Base-by-base conservation (phyloP, 2,888 invertebrate genomes). In the Diloba caeruleocephala region DNA sequence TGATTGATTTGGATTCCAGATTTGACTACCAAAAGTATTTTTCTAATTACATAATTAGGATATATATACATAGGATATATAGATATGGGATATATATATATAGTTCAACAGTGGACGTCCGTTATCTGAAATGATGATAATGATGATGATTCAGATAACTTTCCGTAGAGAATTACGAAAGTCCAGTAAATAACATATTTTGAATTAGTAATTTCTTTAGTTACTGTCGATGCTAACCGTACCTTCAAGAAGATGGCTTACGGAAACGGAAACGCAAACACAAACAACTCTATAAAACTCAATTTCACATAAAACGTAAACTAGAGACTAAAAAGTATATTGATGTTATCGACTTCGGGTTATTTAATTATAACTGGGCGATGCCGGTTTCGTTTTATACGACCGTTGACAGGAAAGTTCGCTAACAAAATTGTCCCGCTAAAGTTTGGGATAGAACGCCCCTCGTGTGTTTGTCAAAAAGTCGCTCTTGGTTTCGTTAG, bases 401-500 rank as follows among this genome's bases (percentile, higher is more conserved):
- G 76, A 74, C 62, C 75, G 74, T 76, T 78, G 72, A 76, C 77
- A 74, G 71, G 64, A 76, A 84, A 84, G 79, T 85, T 85, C 54
- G 66, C 74, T 79, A 85, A 82, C 79, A 73, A 84, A 82, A 83
- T 82, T 84, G 76, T 80, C 73, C 72, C 65, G 62, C 57, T 56
- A 71, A 81, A 82, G 70, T 82, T 81, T 73, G 50, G 60, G 44
- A 55, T 50, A 55, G 62, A 54, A 73, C 72, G 71, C 69, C 74
- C 62, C 78, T 77, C 68, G 78, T 76, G 71, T 84, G 82, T 84
- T 85, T 85, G 82, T 83, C 86, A 83, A 84, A 87, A 86, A 85
- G 75, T 84, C 82, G 63, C 71, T 75, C 69, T 62, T 72, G 72
- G 70, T 76, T 71, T 85, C 84, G 84, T 87, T 84, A 84, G 80